Base-by-base conservation (phyloP, 2,113 vertebrate species). In the Thryonomys swinderianus region DNA sequence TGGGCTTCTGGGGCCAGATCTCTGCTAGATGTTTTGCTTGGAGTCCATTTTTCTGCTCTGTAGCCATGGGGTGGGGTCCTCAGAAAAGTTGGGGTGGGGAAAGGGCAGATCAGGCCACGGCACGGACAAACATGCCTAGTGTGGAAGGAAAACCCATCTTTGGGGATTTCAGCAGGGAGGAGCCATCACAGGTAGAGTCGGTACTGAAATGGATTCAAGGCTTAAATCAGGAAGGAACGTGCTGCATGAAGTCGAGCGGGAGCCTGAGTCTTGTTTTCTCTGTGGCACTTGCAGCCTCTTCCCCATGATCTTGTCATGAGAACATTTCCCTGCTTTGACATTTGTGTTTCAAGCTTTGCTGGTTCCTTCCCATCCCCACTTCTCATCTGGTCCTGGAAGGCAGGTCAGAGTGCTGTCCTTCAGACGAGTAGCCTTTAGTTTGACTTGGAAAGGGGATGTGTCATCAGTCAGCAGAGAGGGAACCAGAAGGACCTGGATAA, bases 1-100 rank as follows among this genome's bases (percentile, higher is more conserved):
- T 0, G 76, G 57, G 66, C 16, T 48, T 27, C 0, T 1, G 4
- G 2, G 21, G 45, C 20, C 11, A 6, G 0, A 37, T 0, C 10
- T 11, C 37, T 14, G 13, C 53, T 40, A 12, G 11, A 4, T 57
- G 1, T 48, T 80, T 37, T 21, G 11, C 66, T 45, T 64, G 32
- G 25, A 57, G 80, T 34, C 79, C 62, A 16, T 25, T 7, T 42
- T 45, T 57, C 91, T 57, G 9, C 69, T 14, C 12, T 62, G 51
- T 5, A 4, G 45, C 42, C 51, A 48, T 76, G 25, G 7, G 66
- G 45, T 40, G 5, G 76, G 40, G 40, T 62, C n/a, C 85, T 62
- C 42, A 66, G 69, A 40, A 55, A 55, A 67, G 5, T 16, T 42
- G 21, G 20, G 66, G 34, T 16, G n/a, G n/a, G n/a, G n/a, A n/a